phyloP scores from a whole-genome alignment of 2,888 invertebrate genomes.

The Amaurobius ferox region DNA sequence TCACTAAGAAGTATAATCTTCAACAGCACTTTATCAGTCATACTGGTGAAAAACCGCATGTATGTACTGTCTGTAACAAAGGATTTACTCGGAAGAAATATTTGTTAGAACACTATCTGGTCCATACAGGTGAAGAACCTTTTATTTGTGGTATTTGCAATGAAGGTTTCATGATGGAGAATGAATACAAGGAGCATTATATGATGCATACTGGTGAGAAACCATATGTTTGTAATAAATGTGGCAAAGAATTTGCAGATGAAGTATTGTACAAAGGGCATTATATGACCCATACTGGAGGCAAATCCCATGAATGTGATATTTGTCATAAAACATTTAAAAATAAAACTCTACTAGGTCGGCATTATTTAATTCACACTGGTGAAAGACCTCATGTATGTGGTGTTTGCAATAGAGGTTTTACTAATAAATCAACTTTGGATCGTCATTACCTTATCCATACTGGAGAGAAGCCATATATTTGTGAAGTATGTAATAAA shows the following conservation, averaged over 20 bases:
- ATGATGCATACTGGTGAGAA: slow-evolving; percentile 47
- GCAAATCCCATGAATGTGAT: slow-evolving; percentile 52
- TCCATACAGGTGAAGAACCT: slow-evolving; percentile 61
- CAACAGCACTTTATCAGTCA: slow-evolving; percentile 61
- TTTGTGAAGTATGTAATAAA: slow-evolving; percentile 51
- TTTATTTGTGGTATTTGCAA: slow-evolving; percentile 44
- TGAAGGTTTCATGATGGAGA: slow-evolving; percentile 53
- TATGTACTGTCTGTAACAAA: slow-evolving; percentile 42
- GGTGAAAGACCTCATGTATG: slow-evolving; percentile 58
- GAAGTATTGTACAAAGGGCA: slow-evolving; percentile 45
- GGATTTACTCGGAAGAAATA: slow-evolving; percentile 63
- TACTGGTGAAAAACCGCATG: slow-evolving; percentile 56
- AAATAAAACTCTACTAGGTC: slow-evolving; percentile 50
- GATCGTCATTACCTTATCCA: slow-evolving; percentile 62
- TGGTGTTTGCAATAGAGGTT: slow-evolving; percentile 48
- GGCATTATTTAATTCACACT: slow-evolving; percentile 57
- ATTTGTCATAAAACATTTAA: slow-evolving; percentile 58
- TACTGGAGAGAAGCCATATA: slow-evolving; percentile 60
- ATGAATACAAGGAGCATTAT: slow-evolving; percentile 45
- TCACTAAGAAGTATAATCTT: slow-evolving; percentile 54
- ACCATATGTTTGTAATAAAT: slow-evolving; percentile 44
- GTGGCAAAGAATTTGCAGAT: slow-evolving; percentile 32
- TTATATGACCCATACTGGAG: slow-evolving; percentile 45
- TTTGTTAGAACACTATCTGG: slow-evolving; percentile 45
- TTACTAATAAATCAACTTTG: slow-evolving; percentile 62